Base-by-base conservation (phyloP, 2,888 invertebrate species). In the Apamea monoglypha region DNA sequence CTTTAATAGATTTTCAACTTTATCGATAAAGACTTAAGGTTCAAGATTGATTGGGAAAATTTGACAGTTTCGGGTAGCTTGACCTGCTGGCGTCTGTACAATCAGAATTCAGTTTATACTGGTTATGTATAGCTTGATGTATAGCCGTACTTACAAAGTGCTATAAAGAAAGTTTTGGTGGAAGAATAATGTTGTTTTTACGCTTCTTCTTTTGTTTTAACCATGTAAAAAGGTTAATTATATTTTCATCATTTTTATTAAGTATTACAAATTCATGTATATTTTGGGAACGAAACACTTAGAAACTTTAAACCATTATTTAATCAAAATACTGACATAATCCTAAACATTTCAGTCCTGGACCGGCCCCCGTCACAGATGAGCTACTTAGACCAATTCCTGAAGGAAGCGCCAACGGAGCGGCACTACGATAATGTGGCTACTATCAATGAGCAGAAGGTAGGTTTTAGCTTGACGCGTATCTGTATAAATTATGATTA, bases 291-390 rank as follows among this genome's bases (percentile, higher is more conserved):
- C 82, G 72, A 79, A 83, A 81, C 74, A 71, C 78, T 81, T 81
- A 82, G 72, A 76, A 74, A 2, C 0, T 10, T 40, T 36, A 59
- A 69, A 29, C 0, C 16, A 3, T 21, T 36, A 29, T 53, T 21
- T 10, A 18, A n/a, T n/a, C 1, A 7, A 8, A n/a, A 44, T n/a
- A 47, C 59, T 85, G n/a, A 87, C 69, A n/a, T 59, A 21, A 12
- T 50, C 29, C 36, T 0, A 73, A 75, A 64, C 18, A 53, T 96
- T 95, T 86, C 97, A 99, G 99, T 99, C 96, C 95, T 98, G 96
- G 99, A 99, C 93, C 97, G 99, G 88, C 98, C 99, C 74, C 98
- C 98, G 61, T 99, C 99, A 56, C 99, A 99, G 96, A 98, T 99
- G 98, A 99, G 99, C 87, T 99, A 99, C 95, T 96, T 98, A 93